Percentiles rank a stretch among this genome's conserved stretches.
These are phyloP conservation scores for Porites lobata DNA, from an alignment of 92 coral and sea anemone genomes.

Conservation along the genomic window DNA sequence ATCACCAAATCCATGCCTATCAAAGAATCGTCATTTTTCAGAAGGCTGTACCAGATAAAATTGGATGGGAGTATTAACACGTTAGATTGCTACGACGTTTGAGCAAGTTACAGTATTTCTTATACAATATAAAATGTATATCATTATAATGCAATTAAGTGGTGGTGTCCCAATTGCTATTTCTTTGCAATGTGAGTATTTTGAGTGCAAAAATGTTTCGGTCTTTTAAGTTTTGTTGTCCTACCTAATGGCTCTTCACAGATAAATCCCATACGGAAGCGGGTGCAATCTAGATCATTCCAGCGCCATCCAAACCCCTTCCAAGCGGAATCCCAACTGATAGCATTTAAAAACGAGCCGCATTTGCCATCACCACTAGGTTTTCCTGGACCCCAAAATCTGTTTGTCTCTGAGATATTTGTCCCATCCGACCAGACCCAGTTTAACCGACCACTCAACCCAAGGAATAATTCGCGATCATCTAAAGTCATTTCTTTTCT, in stretches of 20 bases:
- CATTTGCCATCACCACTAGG: slow-evolving; percentile 52
- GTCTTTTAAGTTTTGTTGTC: not conserved
- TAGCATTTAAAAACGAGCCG: slow-evolving; percentile 24
- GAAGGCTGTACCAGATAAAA: too few species aligned
- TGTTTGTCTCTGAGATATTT: not conserved
- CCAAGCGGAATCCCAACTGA: slow-evolving; percentile 38
- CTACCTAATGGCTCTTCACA: slow-evolving; percentile 37
- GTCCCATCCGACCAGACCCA: slow-evolving; percentile 37
- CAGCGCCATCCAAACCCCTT: slow-evolving; percentile 47
- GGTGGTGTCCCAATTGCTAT: too few species aligned
- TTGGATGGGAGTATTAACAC: too few species aligned
- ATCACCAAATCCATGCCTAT: too few species aligned
- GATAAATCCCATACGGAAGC: slow-evolving; percentile 3
- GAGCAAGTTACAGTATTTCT: too few species aligned
- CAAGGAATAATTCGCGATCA: slow-evolving; percentile 12
- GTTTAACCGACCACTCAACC: slow-evolving; percentile 17
- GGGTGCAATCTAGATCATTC: slow-evolving; percentile 25
- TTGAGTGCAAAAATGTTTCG: too few species aligned
- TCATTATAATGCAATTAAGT: too few species aligned
- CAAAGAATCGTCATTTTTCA: too few species aligned
- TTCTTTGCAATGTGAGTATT: too few species aligned
- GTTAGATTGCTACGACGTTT: too few species aligned
- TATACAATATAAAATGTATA: too few species aligned
- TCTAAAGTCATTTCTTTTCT: not conserved
- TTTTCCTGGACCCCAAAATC: slow-evolving; percentile 28